Evolutionary conservation across 2,888 invertebrate genomes (phyloP), one percentile per base, ranked within the genome.

Genomic region (Tinea pellionella): DNA sequence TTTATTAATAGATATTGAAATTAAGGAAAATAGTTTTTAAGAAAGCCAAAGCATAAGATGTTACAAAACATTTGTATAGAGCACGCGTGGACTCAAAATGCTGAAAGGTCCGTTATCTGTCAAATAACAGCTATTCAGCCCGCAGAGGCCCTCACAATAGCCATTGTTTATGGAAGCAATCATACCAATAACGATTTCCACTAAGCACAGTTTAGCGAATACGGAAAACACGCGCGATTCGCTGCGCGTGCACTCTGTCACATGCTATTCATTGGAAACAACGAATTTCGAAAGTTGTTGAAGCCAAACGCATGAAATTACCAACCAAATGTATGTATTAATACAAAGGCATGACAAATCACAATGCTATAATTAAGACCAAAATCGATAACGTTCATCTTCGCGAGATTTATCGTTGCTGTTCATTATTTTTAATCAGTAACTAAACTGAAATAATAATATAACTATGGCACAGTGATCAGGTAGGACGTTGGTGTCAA

Each of bases 161-260:
- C 77, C 78, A 84, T 85, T 86, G 85, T 87, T 85, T 83, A 85
- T 85, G 83, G 78, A 85, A 80, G 83, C 86, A 86, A 85, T 87
- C 85, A 86, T 84, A 81, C 84, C 79, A 85, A 86, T 86, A 87
- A 84, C 78, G 77, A 81, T 85, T 85, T 86, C 57, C 57, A 57
- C 32, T 32, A 32, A 32, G 15, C 16, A 15, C 30, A 57, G 32
- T 57, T 32, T 32, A 24, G 42, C 30, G 47, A 51, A 41, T n/a
- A 12, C 82, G 81, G 85, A 82, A 84, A 84, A 81, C 24, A 24
- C 79, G 78, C 78, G 74, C 79, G 79, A 87, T 87, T 87, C 79
- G 86, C 74, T 76, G 83, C 84, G 86, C 86, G 78, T 85, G 85
- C 82, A 84, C 74, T 73, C 30, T 57, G 57, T 57, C 57, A 15